Percentiles rank a stretch among this genome's conserved stretches.
Evolutionary conservation across 2,113 vertebrate species (phyloP).

Genomic region (Platichthys flesus): DNA sequence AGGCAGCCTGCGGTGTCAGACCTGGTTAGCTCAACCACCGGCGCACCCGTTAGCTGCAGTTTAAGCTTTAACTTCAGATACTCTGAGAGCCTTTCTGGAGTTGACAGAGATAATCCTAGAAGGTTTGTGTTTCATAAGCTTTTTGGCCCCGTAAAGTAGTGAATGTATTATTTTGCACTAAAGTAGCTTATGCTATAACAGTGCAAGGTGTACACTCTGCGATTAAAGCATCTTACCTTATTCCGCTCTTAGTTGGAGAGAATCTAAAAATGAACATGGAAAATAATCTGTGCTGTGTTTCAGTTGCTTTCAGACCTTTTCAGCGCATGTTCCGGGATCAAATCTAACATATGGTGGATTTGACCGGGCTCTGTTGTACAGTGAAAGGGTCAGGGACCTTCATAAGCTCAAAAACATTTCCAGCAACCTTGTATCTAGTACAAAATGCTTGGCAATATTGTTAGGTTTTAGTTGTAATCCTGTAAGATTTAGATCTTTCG

Average conservation of each 20-base stretch:
- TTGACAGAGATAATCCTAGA: slow-evolving; percentile 13
- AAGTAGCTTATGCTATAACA: background rate
- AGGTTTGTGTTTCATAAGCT: slow-evolving; percentile 1
- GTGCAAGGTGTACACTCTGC: background rate
- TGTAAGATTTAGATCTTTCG: too few relatives aligned
- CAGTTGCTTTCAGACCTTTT: background rate
- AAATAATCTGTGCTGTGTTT: background rate
- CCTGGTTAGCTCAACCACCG: slow-evolving; percentile 39
- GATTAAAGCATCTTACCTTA: background rate
- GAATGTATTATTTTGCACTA: background rate
- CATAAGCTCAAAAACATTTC: too few relatives aligned
- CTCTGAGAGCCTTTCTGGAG: slow-evolving; percentile 1
- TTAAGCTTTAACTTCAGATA: slow-evolving; percentile 20
- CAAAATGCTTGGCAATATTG: too few relatives aligned
- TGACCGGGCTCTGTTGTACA: too few relatives aligned
- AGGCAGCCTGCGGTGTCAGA: slow-evolving; percentile 46
- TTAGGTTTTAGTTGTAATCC: too few relatives aligned
- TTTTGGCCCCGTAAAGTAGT: background rate
- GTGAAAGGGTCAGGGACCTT: too few relatives aligned
- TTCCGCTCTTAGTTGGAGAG: background rate
- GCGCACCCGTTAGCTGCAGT: slow-evolving; percentile 14
- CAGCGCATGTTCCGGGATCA: background rate
- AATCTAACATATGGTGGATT: background rate
- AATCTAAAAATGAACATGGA: background rate
- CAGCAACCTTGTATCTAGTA: too few relatives aligned